Evolutionary conservation across 2,113 vertebrate genomes (phyloP).

Genomic region (Dicaeum eximium): DNA sequence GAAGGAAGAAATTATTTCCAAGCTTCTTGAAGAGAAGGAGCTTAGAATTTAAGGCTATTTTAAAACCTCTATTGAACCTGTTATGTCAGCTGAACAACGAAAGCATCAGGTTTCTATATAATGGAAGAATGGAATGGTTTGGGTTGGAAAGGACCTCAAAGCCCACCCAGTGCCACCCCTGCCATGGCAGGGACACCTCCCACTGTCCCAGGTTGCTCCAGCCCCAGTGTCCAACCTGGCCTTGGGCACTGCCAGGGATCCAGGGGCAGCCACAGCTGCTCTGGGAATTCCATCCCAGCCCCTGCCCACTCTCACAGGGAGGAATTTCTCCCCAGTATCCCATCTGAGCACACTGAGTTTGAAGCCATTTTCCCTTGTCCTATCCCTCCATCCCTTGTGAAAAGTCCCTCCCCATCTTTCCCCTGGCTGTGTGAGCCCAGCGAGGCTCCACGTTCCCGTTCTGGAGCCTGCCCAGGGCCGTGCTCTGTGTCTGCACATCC

Average conservation of each 20-base stretch:
- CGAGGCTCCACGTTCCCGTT: rapidly evolving
- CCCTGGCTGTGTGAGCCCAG: neutral
- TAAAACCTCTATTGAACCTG: neutral
- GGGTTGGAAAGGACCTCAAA: neutral
- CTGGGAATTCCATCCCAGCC: neutral
- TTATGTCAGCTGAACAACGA: neutral
- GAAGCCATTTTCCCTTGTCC: neutral
- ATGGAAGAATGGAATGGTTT: neutral
- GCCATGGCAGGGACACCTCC: neutral
- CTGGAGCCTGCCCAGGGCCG: neutral
- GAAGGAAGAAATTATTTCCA: neutral
- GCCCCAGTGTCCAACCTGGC: neutral
- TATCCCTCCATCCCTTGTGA: neutral
- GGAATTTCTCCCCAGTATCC: rapidly evolving
- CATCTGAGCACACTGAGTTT: neutral
- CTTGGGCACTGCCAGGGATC: neutral
- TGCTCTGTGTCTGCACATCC: neutral
- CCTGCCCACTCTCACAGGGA: rapidly evolving
- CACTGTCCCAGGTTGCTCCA: neutral
- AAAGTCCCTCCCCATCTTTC: neutral
- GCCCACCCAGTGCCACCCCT: rapidly evolving
- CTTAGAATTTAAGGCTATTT: neutral
- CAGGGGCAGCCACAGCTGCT: neutral
- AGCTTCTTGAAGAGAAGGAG: neutral
- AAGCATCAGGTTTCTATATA: neutral